Evolutionary conservation across 2,113 vertebrate genomes (phyloP), one percentile per base, ranked within the genome.

Genomic region (Penelope pileata): DNA sequence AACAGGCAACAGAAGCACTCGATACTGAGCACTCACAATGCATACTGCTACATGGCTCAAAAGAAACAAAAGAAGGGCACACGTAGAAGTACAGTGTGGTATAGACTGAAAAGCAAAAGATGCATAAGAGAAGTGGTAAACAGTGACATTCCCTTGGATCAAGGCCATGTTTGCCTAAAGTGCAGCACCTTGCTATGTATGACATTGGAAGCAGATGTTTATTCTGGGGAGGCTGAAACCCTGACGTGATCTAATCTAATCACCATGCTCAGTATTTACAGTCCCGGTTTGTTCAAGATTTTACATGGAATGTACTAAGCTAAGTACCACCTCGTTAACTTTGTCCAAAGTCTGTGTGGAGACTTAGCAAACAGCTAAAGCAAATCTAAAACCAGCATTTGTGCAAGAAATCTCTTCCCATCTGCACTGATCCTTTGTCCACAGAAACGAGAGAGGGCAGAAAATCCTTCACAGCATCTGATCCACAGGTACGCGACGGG

Each of bases 121-220:
- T 36, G 43, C 21, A 80, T 5, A 95, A 36, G 56, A 81, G 83
- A 73, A 58, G 11, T 24, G 43, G 64, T 59, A 87, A 93, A 96
- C 60, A 89, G 87, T 58, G 53, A 63, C 42, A 94, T 47, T 79
- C 75, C 38, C 48, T 86, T 60, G 72, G 83, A 91, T 7, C 23
- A 62, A 94, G n/a, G 83, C 92, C 82, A 92, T 40, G 53, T 83
- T 69, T 90, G 77, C 93, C 79, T 83, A 18, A 32, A 93, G 90
- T 79, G 72, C 67, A 94, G 67, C 53, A 87, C 47, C 64, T 95
- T 76, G 69, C 91, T 93, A 70, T 86, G 88, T 81, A 86, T 10
- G 21, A 80, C 87, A 92, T 10, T 83, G 84, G 93, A 84, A 94
- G 70, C 34, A 96, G 93, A 95, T 66, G 78, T 93, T 96, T 94